These are phyloP conservation scores for Drosophila chauvacae DNA, from an alignment of 1,140 invertebrate genomes.

Conservation along the genomic window DNA sequence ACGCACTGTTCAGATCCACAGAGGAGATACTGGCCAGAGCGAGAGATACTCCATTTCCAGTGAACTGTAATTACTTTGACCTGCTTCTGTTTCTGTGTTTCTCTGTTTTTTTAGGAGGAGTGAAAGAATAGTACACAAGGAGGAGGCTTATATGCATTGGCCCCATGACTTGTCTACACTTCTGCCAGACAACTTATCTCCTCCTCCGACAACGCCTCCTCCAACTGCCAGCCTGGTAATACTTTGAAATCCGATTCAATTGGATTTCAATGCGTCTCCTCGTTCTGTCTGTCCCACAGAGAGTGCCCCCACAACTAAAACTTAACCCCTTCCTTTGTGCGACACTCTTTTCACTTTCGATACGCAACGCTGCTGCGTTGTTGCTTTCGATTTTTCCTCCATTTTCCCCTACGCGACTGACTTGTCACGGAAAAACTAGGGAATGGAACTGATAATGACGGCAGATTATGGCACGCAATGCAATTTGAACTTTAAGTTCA, in stretches of 20 bases:
- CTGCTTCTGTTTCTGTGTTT: constrained; percentile 52
- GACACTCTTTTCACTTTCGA: constrained; percentile 79
- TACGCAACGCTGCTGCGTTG: constrained; percentile 56
- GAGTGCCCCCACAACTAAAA: background rate
- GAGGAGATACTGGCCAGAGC: constrained; percentile 14
- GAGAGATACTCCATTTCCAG: constrained; percentile 55
- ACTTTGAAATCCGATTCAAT: constrained; percentile 79
- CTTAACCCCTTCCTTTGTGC: constrained; percentile 24
- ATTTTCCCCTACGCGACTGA: constrained; percentile 26
- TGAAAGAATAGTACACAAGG: constrained; percentile 27
- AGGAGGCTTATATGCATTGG: constrained; percentile 36
- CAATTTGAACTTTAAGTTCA: constrained; percentile 78
- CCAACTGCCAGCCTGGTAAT: constrained; percentile 42
- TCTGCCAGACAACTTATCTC: constrained; percentile 49
- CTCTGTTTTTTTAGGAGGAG: constrained; percentile 6
- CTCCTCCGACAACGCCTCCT: constrained; percentile 6
- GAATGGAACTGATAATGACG: constrained; percentile 68
- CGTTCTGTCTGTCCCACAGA: constrained; percentile 5
- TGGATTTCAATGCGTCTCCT: constrained; percentile 65
- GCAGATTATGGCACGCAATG: constrained; percentile 75
- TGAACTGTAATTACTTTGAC: constrained; percentile 78
- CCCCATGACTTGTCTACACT: constrained; percentile 41
- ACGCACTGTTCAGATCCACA: constrained; percentile 28
- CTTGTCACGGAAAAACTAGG: constrained; percentile 31
- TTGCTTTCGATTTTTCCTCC: constrained; percentile 28